Conservation (phyloP, 2,888 invertebrate genomes). For the Drosophila demipolita region DNA sequence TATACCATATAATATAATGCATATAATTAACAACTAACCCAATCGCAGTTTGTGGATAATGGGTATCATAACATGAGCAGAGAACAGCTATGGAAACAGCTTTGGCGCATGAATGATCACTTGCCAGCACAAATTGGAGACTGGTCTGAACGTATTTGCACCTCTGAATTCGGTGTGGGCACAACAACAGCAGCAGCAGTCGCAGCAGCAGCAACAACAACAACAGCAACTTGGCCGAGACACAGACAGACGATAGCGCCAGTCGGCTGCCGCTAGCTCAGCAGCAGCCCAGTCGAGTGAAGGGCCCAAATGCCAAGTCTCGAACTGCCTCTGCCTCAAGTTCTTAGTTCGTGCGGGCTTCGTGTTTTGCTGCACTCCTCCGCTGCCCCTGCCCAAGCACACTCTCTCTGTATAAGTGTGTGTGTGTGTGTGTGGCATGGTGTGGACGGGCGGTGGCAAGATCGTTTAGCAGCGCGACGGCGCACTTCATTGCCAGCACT, state of each 20-base stretch:
- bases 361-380: conserved; percentile 13
- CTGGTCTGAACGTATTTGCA: conserved; percentile 81
- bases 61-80: conserved; percentile 51
- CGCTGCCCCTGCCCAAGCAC: background rate
- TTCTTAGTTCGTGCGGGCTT: conserved; percentile 77
- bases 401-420: conserved; percentile 10
- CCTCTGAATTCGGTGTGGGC: conserved; percentile 81
- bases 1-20: background rate
- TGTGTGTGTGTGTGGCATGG: conserved; percentile 72
- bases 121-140: conserved; percentile 77
- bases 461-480: conserved; percentile 78
- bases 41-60: background rate
- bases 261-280: conserved; percentile 47
- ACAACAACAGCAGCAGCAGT: conserved; percentile 36
- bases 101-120: conserved; percentile 76
- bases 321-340: conserved; percentile 55
- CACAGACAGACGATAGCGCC: conserved; percentile 61
- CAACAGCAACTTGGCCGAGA: conserved; percentile 36
- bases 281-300: conserved; percentile 43
- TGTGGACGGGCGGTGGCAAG: conserved; percentile 81
- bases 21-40: background rate
- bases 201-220: conserved; percentile 5
- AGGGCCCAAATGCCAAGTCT: conserved; percentile 39
- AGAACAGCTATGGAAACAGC: conserved; percentile 45
- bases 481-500: conserved; percentile 72